Evolutionary conservation across 2,113 vertebrate species (phyloP), one percentile per base, ranked within the genome.

Genomic region (Stictonetta naevosa): DNA sequence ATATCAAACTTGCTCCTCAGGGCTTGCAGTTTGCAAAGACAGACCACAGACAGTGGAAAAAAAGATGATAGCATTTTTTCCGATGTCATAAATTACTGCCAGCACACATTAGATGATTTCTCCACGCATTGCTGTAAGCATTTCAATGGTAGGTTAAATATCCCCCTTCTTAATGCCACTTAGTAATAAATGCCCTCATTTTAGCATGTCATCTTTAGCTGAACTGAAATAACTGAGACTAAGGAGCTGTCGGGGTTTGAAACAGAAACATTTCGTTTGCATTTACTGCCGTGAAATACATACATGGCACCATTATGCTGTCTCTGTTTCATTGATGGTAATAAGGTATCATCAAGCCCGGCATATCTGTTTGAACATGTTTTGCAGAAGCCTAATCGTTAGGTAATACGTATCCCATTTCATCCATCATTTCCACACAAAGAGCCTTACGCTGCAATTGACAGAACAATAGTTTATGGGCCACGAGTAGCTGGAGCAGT

Each of bases 61-160:
- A 93, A 93, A 90, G 72, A 94, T 86, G 78, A 92, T 93, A 96
- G 67, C 72, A 10, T 87, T 96, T 96, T 91, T 92, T 91, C 87
- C 92, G 92, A 55, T 75, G 78, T 97, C 95, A 95, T 96, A 97
- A 97, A 96, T 98, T 96, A 97, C 97, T 96, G 66, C 95, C 92
- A 94, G 83, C 88, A 44, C 72, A 62, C 76, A 94, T 96, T 97
- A 97, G 91, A 94, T 91, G 85, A 93, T 86, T 97, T 96, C 88
- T 96, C 50, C 92, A 88, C 90, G 48, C 82, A 78, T 95, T 95
- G 92, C 92, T 97, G 76, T 94, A 89, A 97, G 95, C 96, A 95
- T 87, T 97, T 94, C 92, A 94, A 90, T 88, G 76, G 91, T 93
- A 96, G 89, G 92, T 96, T 97, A 96, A 97, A 95, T 96, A 97